phyloP scores from a whole-genome alignment of 2,113 vertebrate genomes.

The Struthidea cinerea region DNA sequence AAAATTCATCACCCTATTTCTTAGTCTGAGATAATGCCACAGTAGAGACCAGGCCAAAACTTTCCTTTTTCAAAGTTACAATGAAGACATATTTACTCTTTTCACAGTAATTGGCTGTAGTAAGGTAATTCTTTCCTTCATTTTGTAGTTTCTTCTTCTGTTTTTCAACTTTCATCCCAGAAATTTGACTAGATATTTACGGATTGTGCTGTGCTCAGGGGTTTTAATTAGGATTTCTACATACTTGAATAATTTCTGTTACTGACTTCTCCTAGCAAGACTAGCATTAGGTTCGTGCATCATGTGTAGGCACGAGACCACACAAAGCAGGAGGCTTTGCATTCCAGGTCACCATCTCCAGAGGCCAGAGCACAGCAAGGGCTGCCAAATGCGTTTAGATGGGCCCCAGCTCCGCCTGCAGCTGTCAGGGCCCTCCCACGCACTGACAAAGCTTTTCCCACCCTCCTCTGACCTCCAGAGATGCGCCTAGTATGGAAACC shows the following conservation, averaged over 20 bases:
- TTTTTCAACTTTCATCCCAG: neutral
- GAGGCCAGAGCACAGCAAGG: slow-evolving; percentile 1
- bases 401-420: slow-evolving; percentile 21
- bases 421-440: slow-evolving; percentile 35
- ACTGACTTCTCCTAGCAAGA: neutral
- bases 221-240: slow-evolving; percentile 8
- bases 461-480: slow-evolving; percentile 21
- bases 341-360: slow-evolving; percentile 45
- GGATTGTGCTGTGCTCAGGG: neutral
- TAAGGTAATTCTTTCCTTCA: neutral
- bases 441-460: slow-evolving; percentile 25
- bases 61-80: neutral
- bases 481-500: neutral
- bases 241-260: neutral
- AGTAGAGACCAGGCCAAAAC: neutral
- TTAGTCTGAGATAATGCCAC: slow-evolving; percentile 56
- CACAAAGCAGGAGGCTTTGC: slow-evolving; percentile 29
- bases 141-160: neutral
- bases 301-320: slow-evolving; percentile 19
- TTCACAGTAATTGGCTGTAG: neutral
- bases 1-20: slow-evolving; percentile 56
- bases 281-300: neutral
- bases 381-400: slow-evolving; percentile 17
- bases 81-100: slow-evolving; percentile 2
- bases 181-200: neutral